Conservation (phyloP, 92 coral and sea anemone genomes). For the Palythoa grandiflora region DNA sequence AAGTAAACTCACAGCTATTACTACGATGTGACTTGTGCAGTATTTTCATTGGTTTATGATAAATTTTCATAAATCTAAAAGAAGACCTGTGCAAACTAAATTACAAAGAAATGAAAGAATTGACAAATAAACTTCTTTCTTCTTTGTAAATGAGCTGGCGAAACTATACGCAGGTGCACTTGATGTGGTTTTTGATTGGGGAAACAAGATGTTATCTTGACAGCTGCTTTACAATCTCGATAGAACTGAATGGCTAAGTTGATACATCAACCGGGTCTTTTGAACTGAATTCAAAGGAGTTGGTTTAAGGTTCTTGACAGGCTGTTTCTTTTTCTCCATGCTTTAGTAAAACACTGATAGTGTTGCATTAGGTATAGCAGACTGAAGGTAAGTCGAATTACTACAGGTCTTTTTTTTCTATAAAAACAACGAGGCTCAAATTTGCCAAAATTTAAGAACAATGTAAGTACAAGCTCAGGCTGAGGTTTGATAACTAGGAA, state of each 20-base stretch:
- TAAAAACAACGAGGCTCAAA: no score
- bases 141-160: neutral
- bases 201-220: neutral
- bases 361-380: no score
- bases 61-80: neutral
- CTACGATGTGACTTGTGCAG: neutral
- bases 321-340: no score
- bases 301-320: no score
- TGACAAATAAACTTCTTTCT: neutral
- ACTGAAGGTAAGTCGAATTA: no score
- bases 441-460: no score
- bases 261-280: neutral
- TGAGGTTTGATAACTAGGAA: no score
- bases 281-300: neutral
- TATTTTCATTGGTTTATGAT: neutral
- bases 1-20: no score
- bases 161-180: neutral
- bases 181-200: neutral
- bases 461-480: no score
- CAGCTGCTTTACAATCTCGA: neutral
- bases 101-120: neutral
- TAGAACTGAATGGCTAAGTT: neutral
- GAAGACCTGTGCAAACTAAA: neutral
- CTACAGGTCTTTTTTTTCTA: no score
- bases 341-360: no score